Percentiles rank a stretch among this genome's conserved stretches.
These are phyloP conservation scores for Micromussa lordhowensis DNA, from an alignment of 92 coral and sea anemone genomes.

Conservation along the genomic window DNA sequence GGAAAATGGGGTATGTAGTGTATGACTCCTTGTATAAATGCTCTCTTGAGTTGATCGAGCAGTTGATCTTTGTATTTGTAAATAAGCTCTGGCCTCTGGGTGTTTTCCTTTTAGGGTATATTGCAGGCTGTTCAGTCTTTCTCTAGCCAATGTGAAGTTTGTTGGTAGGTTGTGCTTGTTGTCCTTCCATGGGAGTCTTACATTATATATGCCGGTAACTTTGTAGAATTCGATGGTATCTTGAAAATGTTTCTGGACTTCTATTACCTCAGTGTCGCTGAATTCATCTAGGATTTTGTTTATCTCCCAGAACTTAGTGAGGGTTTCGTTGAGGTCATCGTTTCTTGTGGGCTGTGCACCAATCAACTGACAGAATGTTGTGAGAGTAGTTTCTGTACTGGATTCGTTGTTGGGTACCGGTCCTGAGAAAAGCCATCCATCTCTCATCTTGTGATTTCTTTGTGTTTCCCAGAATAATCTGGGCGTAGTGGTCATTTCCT, in stretches of 20 bases:
- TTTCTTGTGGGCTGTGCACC: constrained; percentile 36
- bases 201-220: constrained; percentile 51
- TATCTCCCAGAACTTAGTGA: constrained; percentile 62
- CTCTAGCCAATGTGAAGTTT: no score
- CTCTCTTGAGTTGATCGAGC: constrained; percentile 54
- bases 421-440: constrained; percentile 44
- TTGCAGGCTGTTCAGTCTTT: no score
- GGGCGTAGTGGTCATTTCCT: constrained; percentile 29
- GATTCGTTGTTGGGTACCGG: constrained; percentile 28
- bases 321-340: constrained; percentile 31
- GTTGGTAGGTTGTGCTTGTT: neutral
- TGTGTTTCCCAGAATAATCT: constrained; percentile 17
- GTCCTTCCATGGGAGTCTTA: constrained; percentile 58
- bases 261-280: constrained; percentile 60
- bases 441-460: constrained; percentile 42
- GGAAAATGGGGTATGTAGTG: neutral
- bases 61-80: constrained; percentile 47
- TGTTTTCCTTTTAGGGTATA: no score
- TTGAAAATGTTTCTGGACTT: constrained; percentile 40
- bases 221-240: constrained; percentile 53
- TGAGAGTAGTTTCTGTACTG: constrained; percentile 33
- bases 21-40: constrained; percentile 56
- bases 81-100: constrained; percentile 26
- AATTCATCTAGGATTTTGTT: constrained; percentile 49
- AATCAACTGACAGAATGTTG: constrained; percentile 15